Conservation (phyloP, 1,140 invertebrate genomes). For the Dendroctonus valens region DNA sequence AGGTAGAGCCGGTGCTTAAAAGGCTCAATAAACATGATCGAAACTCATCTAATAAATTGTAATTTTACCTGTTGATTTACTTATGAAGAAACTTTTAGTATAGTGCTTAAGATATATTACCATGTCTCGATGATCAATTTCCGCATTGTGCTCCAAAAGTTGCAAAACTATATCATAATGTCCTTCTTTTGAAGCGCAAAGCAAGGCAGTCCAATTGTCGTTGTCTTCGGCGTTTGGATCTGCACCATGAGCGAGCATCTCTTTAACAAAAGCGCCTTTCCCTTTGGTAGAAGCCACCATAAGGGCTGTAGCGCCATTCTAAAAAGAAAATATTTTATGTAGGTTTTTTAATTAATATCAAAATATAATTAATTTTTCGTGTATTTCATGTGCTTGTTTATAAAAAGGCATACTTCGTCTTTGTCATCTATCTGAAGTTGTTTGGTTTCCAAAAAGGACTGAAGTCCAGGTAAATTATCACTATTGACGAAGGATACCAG, state of each 20-base stretch:
- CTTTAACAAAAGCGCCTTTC: slow-evolving; percentile 74
- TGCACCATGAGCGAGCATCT: slow-evolving; percentile 81
- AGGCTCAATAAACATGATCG: too few relatives aligned
- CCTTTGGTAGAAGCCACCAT: slow-evolving; percentile 84
- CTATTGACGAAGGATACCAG: slow-evolving; percentile 76
- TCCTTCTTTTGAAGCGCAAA: slow-evolving; percentile 89
- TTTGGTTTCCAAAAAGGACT: slow-evolving; percentile 78
- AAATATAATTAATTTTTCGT: neutral
- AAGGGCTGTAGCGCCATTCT: slow-evolving; percentile 90
- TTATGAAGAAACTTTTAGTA: too few relatives aligned
- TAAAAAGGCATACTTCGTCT: slow-evolving; percentile 70
- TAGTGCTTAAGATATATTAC: slow-evolving; percentile 55
- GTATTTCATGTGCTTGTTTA: too few relatives aligned
- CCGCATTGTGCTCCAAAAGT: slow-evolving; percentile 82
- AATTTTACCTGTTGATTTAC: too few relatives aligned
- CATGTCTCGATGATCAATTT: slow-evolving; percentile 90
- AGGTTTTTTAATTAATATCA: neutral
- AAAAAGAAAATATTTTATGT: slow-evolving; percentile 3
- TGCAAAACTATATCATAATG: slow-evolving; percentile 78
- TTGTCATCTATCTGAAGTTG: slow-evolving; percentile 82
- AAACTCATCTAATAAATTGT: too few relatives aligned
- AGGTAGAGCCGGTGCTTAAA: too few relatives aligned
- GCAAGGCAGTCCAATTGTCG: slow-evolving; percentile 91
- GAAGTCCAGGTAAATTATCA: slow-evolving; percentile 76
- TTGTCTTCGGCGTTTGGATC: slow-evolving; percentile 88